Conservation (phyloP, 2,797 vertebrate species). For the Sebastes vulpes region DNA sequence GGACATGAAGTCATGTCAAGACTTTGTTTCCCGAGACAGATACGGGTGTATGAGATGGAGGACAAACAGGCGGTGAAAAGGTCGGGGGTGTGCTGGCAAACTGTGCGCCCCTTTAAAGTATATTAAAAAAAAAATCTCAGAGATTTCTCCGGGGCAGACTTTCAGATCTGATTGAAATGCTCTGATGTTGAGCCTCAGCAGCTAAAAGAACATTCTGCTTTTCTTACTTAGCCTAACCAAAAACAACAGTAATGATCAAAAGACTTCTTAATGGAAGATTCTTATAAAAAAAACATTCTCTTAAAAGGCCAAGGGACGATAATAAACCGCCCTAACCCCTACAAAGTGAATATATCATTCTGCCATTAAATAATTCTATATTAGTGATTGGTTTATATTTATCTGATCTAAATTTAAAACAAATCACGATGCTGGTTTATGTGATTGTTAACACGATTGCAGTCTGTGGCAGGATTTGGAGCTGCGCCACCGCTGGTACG, state of each 20-base stretch:
- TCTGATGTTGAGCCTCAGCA: slow-evolving; percentile 63
- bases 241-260: slow-evolving; percentile 73
- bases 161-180: slow-evolving; percentile 65
- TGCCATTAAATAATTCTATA: slow-evolving; percentile 1
- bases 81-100: slow-evolving; percentile 19
- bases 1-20: slow-evolving; percentile 65
- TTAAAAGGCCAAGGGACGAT: slow-evolving; percentile 18
- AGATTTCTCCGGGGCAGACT: slow-evolving; percentile 45
- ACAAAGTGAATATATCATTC: slow-evolving; percentile 32
- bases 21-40: slow-evolving; percentile 48
- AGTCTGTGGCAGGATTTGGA: background rate
- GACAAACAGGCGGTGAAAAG: slow-evolving; percentile 35
- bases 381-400: slow-evolving; percentile 13
- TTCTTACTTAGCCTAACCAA: slow-evolving; percentile 62
- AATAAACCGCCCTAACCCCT: slow-evolving; percentile 36
- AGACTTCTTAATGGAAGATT: slow-evolving; percentile 41
- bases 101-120: slow-evolving; percentile 9
- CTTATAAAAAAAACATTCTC: slow-evolving; percentile 12
- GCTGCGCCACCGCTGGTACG: background rate
- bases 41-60: slow-evolving; percentile 28
- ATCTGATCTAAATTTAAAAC: slow-evolving; percentile 40
- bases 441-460: slow-evolving; percentile 26
- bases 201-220: slow-evolving; percentile 57
- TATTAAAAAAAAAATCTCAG: slow-evolving; percentile 26
- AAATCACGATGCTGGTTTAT: slow-evolving; percentile 26